Percentiles rank a stretch among this genome's conserved stretches.
Conservation (phyloP, 92 coral and sea anemone species). For the Zoanthus gigantus region DNA sequence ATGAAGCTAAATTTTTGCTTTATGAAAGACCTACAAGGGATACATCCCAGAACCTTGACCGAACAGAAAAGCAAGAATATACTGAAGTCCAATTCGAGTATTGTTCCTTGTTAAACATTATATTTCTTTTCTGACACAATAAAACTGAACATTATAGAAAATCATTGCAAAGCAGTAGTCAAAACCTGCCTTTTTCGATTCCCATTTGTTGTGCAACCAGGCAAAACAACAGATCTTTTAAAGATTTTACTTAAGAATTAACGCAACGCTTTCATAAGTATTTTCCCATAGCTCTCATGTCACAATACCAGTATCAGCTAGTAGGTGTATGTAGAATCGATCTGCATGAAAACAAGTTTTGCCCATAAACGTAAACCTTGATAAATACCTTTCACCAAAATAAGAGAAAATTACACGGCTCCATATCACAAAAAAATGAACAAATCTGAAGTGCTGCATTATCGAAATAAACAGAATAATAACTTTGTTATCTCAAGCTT, state of each 20-base stretch:
- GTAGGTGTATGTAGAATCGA: slow-evolving; percentile 6
- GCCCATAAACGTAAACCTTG: slow-evolving; percentile 28
- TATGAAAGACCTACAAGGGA: not conserved
- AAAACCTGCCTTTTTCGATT: not conserved
- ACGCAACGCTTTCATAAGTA: not conserved
- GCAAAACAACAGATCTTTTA: not conserved
- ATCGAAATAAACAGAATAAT: slow-evolving; percentile 33
- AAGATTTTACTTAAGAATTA: not conserved
- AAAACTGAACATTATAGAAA: too few relatives aligned
- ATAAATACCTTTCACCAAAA: slow-evolving; percentile 16
- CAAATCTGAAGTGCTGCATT: slow-evolving; percentile 10
- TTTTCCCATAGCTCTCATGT: not conserved
- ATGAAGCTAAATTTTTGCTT: not conserved
- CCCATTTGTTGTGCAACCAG: not conserved
- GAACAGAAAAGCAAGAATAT: too few relatives aligned
- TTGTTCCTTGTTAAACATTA: too few relatives aligned
- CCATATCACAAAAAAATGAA: slow-evolving; percentile 32
- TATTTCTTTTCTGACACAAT: too few relatives aligned
- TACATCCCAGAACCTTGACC: too few relatives aligned
- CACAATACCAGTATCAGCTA: not conserved
- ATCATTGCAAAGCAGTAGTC: too few relatives aligned
- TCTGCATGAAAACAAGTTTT: not conserved
- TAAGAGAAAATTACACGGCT: slow-evolving; percentile 37
- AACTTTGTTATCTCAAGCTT: slow-evolving; percentile 19
- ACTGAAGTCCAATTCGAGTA: too few relatives aligned